Conservation (phyloP, 2,888 invertebrate genomes). For the Coelinius sp. region DNA sequence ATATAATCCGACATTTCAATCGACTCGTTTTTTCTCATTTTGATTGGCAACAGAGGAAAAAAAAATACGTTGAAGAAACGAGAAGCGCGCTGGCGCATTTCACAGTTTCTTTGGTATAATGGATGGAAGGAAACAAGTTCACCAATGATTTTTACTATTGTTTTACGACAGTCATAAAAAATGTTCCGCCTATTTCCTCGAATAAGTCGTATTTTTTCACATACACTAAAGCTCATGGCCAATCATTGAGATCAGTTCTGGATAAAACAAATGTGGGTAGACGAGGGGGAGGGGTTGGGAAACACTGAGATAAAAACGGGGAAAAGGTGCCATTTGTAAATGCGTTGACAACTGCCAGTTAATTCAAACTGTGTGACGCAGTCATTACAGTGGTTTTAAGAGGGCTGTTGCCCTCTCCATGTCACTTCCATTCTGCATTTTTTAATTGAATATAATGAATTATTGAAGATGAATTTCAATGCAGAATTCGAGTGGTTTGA, state of each 20-base stretch:
- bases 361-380: slow-evolving; percentile 13
- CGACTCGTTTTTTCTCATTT: slow-evolving; percentile 10
- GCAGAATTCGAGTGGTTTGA: slow-evolving; percentile 1
- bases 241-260: not conserved
- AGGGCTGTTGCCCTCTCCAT: slow-evolving; percentile 14
- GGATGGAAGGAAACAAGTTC: not conserved
- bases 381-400: not conserved
- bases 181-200: not conserved
- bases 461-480: not conserved
- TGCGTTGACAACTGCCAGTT: slow-evolving; percentile 35
- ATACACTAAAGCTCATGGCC: not conserved
- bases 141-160: not conserved
- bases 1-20: not conserved
- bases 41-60: slow-evolving; percentile 15
- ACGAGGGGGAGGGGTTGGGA: not conserved
- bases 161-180: not conserved
- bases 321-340: not conserved
- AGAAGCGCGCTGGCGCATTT: slow-evolving; percentile 45
- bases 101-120: slow-evolving; percentile 35
- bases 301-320: no score
- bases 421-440: slow-evolving; percentile 5
- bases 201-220: not conserved
- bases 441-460: not conserved
- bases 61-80: slow-evolving; percentile 19
- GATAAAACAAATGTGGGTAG: not conserved